phyloP scores from a whole-genome alignment of 1,140 invertebrate species.

The Apis dorsata region DNA sequence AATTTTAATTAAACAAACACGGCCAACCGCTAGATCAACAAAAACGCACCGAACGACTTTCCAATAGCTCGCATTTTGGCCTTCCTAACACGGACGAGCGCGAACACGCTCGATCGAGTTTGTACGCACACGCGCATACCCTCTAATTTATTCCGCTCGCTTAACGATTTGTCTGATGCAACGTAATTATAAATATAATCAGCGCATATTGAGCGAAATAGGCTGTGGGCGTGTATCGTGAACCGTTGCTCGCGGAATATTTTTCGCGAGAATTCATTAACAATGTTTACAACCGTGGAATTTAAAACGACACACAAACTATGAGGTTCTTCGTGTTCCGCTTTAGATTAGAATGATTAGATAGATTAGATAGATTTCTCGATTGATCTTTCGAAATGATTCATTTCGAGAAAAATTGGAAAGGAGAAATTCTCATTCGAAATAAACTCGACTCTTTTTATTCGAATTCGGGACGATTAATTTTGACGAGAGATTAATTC shows the following conservation, averaged over 20 bases:
- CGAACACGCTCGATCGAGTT: background rate
- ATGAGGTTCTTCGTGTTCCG: background rate
- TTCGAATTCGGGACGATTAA: no score
- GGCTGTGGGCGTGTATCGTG: background rate
- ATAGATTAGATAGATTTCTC: background rate
- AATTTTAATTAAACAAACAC: conserved; percentile 66
- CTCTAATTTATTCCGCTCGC: conserved; percentile 55
- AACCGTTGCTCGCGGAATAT: background rate
- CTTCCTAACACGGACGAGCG: background rate
- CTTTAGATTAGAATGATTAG: background rate
- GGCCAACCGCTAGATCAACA: conserved; percentile 47
- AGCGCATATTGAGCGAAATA: conserved; percentile 24
- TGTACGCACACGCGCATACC: background rate
- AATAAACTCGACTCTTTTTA: no score
- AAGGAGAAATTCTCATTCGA: background rate
- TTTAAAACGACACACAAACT: conserved; percentile 5
- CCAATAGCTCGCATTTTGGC: conserved; percentile 47
- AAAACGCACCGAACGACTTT: conserved; percentile 60
- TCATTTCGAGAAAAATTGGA: background rate
- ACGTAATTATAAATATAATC: conserved; percentile 58
- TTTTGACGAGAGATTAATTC: no score
- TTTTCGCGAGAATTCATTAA: background rate
- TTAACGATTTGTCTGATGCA: conserved; percentile 30
- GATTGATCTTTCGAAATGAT: conserved; percentile 1
- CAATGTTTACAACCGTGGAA: background rate